Conservation (phyloP, 1,140 invertebrate genomes). For the Protaetia brevitarsis region DNA sequence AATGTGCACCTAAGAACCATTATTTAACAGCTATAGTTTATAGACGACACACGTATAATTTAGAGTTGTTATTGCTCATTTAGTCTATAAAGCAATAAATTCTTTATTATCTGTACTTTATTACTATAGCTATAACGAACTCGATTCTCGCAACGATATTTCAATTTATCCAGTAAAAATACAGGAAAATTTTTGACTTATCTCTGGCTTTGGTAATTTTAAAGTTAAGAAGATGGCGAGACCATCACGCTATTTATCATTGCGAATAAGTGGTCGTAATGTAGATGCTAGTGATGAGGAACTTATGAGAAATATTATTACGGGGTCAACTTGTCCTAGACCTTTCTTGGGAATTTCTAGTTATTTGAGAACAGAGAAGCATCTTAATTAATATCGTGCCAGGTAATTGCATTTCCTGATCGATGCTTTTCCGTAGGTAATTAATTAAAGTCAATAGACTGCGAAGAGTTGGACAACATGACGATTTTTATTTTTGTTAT, state of each 20-base stretch:
- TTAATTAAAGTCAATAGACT: slow-evolving; percentile 1
- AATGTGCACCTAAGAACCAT: no score
- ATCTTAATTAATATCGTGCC: slow-evolving; percentile 2
- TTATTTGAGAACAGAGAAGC: slow-evolving; percentile 3
- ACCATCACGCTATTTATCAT: not conserved
- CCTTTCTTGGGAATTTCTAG: slow-evolving; percentile 1
- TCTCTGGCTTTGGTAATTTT: not conserved
- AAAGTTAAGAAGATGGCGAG: not conserved
- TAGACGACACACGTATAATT: no score
- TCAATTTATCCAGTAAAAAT: not conserved
- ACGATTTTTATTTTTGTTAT: not conserved
- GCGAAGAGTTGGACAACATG: not conserved
- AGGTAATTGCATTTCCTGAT: not conserved
- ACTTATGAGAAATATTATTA: not conserved
- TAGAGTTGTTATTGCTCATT: no score
- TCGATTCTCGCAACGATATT: not conserved
- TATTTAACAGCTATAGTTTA: no score
- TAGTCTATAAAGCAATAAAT: no score
- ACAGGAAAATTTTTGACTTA: not conserved
- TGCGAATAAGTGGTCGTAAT: not conserved
- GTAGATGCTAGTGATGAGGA: not conserved
- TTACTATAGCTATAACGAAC: not conserved
- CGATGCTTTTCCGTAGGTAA: not conserved
- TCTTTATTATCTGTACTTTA: no score
- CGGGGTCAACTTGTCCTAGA: not conserved